Percentiles rank a stretch among this genome's conserved stretches.
Conservation (phyloP, 92 coral and sea anemone species). For the Palythoa caribaeorum region DNA sequence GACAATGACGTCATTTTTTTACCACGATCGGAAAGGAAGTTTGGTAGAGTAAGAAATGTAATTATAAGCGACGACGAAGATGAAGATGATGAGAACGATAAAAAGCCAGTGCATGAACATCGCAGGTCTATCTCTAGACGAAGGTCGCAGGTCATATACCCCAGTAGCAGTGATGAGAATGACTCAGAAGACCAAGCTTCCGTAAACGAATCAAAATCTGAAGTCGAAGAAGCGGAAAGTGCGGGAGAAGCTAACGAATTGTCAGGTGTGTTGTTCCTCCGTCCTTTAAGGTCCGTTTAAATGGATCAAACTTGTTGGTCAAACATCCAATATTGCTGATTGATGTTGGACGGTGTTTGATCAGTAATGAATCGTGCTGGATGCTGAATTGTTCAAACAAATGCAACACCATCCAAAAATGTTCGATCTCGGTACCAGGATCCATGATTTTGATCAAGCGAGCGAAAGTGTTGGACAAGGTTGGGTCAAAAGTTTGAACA, state of each 20-base stretch:
- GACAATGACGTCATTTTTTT: conserved; percentile 7
- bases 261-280: not conserved
- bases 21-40: not conserved
- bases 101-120: not conserved
- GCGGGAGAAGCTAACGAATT: not conserved
- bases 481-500: no score
- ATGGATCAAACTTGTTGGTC: no score
- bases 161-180: conserved; percentile 34
- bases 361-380: no score
- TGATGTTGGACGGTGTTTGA: no score
- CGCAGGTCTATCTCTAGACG: conserved; percentile 24
- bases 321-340: no score
- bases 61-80: conserved; percentile 13
- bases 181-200: not conserved
- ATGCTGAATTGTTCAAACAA: no score
- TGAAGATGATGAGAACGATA: not conserved
- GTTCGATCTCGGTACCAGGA: no score
- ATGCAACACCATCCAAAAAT: no score
- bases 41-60: not conserved
- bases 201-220: not conserved
- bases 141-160: conserved; percentile 22
- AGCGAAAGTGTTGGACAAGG: no score
- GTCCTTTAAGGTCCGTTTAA: no score
- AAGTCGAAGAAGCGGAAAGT: not conserved
- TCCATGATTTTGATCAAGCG: no score